phyloP scores from a whole-genome alignment of 2,888 invertebrate species.

The Syrphus vitripennis region DNA sequence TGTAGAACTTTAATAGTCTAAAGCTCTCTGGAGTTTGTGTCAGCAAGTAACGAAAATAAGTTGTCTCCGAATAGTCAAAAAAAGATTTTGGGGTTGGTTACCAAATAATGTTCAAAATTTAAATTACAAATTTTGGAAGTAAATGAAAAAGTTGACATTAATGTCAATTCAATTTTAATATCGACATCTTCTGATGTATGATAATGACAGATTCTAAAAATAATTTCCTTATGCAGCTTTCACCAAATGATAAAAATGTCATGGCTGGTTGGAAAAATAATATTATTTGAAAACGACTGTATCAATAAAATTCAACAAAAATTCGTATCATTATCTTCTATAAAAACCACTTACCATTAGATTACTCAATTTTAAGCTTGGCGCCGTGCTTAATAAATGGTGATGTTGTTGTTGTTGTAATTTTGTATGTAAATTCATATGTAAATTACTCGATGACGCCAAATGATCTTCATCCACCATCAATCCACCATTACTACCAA shows the following conservation, averaged over 20 bases:
- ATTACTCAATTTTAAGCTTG: slow-evolving; percentile 81
- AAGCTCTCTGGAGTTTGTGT: too few species aligned
- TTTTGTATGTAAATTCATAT: slow-evolving; percentile 45
- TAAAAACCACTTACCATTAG: slow-evolving; percentile 79
- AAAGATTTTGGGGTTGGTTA: too few species aligned
- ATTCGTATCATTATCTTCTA: not conserved
- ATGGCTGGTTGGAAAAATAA: not conserved
- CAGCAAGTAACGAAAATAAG: too few species aligned
- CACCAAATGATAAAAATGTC: not conserved
- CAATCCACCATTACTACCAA: slow-evolving; percentile 27
- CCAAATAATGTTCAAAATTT: too few species aligned
- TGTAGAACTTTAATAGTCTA: too few species aligned
- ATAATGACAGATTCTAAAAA: too few species aligned
- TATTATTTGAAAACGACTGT: not conserved
- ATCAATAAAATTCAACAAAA: not conserved
- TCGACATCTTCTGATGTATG: too few species aligned
- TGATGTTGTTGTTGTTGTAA: slow-evolving; percentile 41
- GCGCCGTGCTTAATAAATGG: slow-evolving; percentile 78
- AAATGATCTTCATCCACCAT: slow-evolving; percentile 50
- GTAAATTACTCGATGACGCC: slow-evolving; percentile 65
- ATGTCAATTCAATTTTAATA: too few species aligned
- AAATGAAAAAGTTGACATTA: too few species aligned
- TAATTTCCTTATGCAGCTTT: too few species aligned
- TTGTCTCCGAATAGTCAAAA: too few species aligned
- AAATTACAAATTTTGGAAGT: too few species aligned